Base-by-base conservation (phyloP, 2,888 invertebrate genomes). In the Bombylius discolor region DNA sequence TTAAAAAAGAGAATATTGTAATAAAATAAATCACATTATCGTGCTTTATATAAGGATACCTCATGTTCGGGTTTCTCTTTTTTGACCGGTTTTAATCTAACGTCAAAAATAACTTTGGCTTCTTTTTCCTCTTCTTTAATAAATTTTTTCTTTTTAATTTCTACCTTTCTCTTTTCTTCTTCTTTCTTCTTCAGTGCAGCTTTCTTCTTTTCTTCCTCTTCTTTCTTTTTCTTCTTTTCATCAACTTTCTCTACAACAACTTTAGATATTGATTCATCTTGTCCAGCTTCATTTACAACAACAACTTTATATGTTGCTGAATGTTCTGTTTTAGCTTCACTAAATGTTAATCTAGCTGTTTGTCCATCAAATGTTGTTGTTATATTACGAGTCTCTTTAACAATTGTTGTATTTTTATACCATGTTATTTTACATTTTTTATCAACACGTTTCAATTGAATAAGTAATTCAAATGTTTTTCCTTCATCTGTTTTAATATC, bases 281-380 rank as follows among this genome's bases (percentile, higher is more conserved):
- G 86, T 52, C 98, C 98, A 64, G 84, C 85, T 70, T 94, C 91
- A 71, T 97, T 98, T 67, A 83, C 85, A 54, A 96, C 87, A 34
- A 91, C 84, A 48, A 94, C 84, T 67, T 83, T 86, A 74, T 93
- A 95, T 52, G 82, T 83, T 47, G 91, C 92, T 5, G 84, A 79
- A 69, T 85, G 84, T 67, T 88, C 87, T n/a, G 80, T 80, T 54
- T 85, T 82, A 49, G 87, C 85, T 65, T 81, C 81, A 61, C 82
- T 83, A 62, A 96, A 88, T 59, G 83, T 84, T 11, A 96, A 76
- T 60, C 85, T 83, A 13, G 90, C 85, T 46, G 82, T 85, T 52
- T 83, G 84, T 32, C 92, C 92, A 69, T 93, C 91, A 67, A 92
- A 93, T 4, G 86, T 81, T 33, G 87, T 87, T 64, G 81, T 87